phyloP scores from a whole-genome alignment of 2,113 vertebrate genomes.

The Centropus bengalensis region DNA sequence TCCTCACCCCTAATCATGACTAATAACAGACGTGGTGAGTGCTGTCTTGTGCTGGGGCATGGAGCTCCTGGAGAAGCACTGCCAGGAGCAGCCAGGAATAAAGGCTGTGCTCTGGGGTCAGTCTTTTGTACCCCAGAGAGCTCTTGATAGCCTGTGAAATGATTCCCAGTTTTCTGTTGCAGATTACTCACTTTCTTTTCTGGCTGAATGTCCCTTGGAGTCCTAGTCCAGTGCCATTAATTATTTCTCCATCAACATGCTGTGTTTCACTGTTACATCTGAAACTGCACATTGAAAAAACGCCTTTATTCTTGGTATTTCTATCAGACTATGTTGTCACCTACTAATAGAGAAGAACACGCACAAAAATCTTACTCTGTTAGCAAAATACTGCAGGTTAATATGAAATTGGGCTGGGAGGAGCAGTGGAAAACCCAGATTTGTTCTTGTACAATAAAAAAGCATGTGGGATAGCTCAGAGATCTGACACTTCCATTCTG shows the following conservation, averaged over 20 bases:
- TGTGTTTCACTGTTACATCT: not conserved
- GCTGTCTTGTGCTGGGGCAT: not conserved
- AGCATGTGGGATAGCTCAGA: constrained; percentile 44
- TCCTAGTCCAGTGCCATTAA: not conserved
- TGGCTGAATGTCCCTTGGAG: not conserved
- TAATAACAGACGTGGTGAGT: not conserved
- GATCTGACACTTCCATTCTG: constrained; percentile 39
- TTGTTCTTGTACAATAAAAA: not conserved
- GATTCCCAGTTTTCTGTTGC: constrained; percentile 23
- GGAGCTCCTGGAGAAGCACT: not conserved
- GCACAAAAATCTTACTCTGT: not conserved
- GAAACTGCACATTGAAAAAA: not conserved
- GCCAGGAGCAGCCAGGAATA: not conserved
- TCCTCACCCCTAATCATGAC: not conserved
- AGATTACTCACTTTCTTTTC: constrained; percentile 10
- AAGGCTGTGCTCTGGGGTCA: not conserved
- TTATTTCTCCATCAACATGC: not conserved
- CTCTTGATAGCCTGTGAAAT: constrained; percentile 13
- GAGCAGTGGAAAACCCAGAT: not conserved
- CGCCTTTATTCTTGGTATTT: not conserved
- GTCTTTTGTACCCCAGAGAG: not conserved
- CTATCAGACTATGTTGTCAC: not conserved
- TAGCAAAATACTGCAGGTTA: not conserved
- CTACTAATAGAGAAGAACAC: not conserved
- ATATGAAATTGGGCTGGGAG: not conserved